Base-by-base conservation (phyloP, 2,797 vertebrate genomes). In the Hafferia zeledoni region DNA sequence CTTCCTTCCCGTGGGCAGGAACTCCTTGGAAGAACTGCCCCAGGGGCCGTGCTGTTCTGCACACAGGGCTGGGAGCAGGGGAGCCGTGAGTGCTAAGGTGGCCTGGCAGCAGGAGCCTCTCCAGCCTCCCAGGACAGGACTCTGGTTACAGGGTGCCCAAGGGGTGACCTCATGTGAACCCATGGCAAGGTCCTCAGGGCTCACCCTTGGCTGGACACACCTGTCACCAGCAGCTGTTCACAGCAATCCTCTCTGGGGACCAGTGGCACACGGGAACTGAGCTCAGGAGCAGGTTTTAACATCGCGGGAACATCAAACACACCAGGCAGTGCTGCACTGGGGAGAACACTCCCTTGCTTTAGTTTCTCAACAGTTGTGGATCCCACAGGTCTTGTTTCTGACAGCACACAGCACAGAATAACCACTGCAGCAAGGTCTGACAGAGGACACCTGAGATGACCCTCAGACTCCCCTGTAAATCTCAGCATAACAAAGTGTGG, bases 1-100 rank as follows among this genome's bases (percentile, higher is more conserved):
- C 31, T 59, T 44, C 18, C 57, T 47, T 25, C 23, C 20, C 0
- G 0, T 0, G 0, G 55, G 4, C 67, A 37, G 57, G 31, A 69
- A 12, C 33, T 65, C 44, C 37, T 22, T 4, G 39, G 33, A 70
- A 43, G n/a, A 57, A 6, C 35, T 0, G 3, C 56, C 28, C 15
- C 24, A 31, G 49, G 7, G 1, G 31, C 4, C 0, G 0, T 7
- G 37, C 47, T 44, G 39, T 5, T 17, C 25, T 5, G 20, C 49
- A 41, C 65, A 7, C 3, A 2, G 10, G 19, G 25, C 14, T 16
- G 2, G n/a, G 14, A 49, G 7, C 11, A 31, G 33, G 35, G 31
- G 3, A 19, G 35, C 41, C 24, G 56, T 8, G 1, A 43, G 24
- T 1, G 0, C 52, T 14, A 27, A 44, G 55, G 74, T 23, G 56